phyloP scores from a whole-genome alignment of 2,113 vertebrate species.

The Dasyprocta punctata region DNA sequence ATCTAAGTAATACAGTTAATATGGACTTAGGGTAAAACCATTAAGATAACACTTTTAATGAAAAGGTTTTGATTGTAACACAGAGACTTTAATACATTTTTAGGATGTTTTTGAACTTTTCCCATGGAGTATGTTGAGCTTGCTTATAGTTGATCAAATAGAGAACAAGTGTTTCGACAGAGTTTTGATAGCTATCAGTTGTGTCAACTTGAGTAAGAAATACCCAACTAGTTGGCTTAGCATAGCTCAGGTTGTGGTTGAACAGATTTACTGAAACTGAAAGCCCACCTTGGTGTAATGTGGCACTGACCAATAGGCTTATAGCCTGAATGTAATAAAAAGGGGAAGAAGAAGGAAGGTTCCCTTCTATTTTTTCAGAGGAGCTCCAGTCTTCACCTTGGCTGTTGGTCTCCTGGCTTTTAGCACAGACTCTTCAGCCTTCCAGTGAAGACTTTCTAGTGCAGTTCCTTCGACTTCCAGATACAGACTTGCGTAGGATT shows the following conservation, averaged over 20 bases:
- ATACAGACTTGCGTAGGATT: not conserved
- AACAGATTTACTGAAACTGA: not conserved
- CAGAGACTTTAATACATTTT: not conserved
- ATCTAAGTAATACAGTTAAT: not conserved
- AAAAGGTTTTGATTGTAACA: not conserved
- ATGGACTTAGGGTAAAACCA: not conserved
- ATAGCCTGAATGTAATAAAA: not conserved
- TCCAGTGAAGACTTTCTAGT: not conserved
- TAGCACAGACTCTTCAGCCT: not conserved
- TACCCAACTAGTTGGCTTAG: not conserved
- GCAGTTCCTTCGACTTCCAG: not conserved
- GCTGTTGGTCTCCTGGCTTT: not conserved
- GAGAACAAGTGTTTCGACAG: not conserved
- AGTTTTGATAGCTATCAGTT: not conserved
- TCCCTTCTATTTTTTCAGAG: not conserved
- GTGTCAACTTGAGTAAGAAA: not conserved
- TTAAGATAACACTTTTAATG: not conserved
- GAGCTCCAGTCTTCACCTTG: not conserved
- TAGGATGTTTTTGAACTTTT: not conserved
- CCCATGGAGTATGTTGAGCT: not conserved
- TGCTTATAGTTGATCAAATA: slow-evolving; percentile 31
- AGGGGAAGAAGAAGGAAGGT: not conserved
- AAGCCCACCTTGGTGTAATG: not conserved
- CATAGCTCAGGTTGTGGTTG: not conserved
- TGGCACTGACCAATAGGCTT: not conserved